Conservation (phyloP, 2,797 vertebrate genomes). For the Clamator glandarius region DNA sequence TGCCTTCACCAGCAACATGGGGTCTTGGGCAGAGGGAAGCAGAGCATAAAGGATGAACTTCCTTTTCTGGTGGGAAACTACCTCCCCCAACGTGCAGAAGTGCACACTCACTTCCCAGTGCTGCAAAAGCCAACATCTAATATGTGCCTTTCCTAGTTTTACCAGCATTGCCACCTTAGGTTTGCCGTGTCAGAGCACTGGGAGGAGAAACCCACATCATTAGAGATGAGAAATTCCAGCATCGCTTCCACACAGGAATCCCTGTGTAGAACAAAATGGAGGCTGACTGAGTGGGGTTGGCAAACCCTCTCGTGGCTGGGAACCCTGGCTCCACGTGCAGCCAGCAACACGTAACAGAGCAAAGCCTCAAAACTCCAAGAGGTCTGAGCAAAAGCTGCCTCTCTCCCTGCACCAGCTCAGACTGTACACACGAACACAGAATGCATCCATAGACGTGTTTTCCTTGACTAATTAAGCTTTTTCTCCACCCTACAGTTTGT, state of each 20-base stretch:
- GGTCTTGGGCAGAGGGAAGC: background rate
- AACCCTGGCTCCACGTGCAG: background rate
- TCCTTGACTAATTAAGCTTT: background rate
- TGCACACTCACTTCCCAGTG: background rate
- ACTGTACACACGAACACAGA: background rate
- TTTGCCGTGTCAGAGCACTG: background rate
- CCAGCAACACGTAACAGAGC: accelerated
- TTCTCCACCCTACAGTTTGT: background rate
- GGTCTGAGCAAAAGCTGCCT: background rate
- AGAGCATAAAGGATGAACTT: background rate
- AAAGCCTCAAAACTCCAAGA: background rate
- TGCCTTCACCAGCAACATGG: background rate
- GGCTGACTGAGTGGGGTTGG: background rate
- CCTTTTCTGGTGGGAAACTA: background rate
- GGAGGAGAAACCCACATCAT: accelerated
- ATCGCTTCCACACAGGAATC: background rate
- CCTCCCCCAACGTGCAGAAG: background rate
- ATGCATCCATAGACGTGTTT: background rate
- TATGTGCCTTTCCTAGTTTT: background rate
- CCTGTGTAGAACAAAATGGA: background rate
- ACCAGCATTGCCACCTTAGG: background rate
- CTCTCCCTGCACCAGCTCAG: background rate
- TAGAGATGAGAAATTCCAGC: background rate
- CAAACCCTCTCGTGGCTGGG: background rate
- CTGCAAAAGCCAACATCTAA: background rate